Evolutionary conservation across 2,888 invertebrate species (phyloP), one percentile per base, ranked within the genome.

Genomic region (Rhopalosiphum nymphaeae): DNA sequence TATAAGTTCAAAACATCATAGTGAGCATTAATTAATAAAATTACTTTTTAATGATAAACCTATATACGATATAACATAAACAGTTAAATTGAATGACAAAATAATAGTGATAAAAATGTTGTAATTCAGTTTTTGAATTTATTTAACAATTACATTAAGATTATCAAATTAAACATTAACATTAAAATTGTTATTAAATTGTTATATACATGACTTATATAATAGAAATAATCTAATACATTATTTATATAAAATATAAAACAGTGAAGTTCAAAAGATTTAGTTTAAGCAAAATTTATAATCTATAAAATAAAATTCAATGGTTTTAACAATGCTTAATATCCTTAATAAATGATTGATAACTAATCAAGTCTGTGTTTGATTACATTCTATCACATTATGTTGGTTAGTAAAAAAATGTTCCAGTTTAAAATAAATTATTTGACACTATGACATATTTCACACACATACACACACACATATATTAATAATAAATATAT

Each of bases 341-440:
- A 92, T 67, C 26, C 49, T 87, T 61, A 92, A 92, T 56, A 85
- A 91, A 42, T 87, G 57, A 26, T 87, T 61, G 61, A 92, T 67
- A 88, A 88, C 49, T 88, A 88, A 89, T 92, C 87, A 92, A 92
- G 88, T 89, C 88, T 88, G 92, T 42, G 78, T 92, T 92, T 92
- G 92, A 92, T 92, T 92, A 92, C 88, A n/a, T 78, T 89, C 42
- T 92, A 92, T 92, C 92, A 92, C 92, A 92, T 92, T 78, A 88
- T 78, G 9, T 78, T 78, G 44, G 88, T 92, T 88, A 89, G 56
- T 92, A 61, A 92, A 92, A 91, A 84, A 36, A 91, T 78, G 26
- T 7, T 84, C 84, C 53, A 53, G 42, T 36, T 61, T 61, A 87
- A 92, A 92, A 91, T 57, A 92, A 87, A 87, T 61, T 44, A 42